These are phyloP conservation scores for Portunus trituberculatus DNA, from an alignment of 1,140 invertebrate species.

Conservation along the genomic window DNA sequence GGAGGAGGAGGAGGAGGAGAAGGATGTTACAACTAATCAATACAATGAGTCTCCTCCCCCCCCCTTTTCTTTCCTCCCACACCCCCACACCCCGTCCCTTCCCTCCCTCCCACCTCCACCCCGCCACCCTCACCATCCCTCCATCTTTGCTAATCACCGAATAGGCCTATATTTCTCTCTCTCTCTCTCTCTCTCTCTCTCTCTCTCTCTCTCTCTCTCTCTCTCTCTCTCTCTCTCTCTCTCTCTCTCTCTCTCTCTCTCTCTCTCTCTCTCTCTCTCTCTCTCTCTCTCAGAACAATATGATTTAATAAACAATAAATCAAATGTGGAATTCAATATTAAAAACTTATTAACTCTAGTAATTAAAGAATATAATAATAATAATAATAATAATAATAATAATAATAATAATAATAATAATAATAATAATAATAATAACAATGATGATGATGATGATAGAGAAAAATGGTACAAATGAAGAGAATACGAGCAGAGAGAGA, in stretches of 20 bases:
- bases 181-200: neutral
- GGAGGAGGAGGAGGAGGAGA: neutral
- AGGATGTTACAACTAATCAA: slow-evolving; percentile 23
- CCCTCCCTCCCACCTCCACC: neutral
- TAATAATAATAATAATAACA: neutral
- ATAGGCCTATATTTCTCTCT: slow-evolving; percentile 2
- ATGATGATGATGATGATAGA: neutral
- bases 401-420: too few species aligned
- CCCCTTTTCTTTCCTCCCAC: neutral
- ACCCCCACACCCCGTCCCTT: neutral
- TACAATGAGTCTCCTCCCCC: neutral
- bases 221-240: too few species aligned
- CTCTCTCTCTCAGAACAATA: too few species aligned
- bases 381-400: too few species aligned
- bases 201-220: too few species aligned
- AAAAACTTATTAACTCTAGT: too few species aligned
- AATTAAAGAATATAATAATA: too few species aligned
- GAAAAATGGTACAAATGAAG: neutral
- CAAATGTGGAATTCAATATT: too few species aligned
- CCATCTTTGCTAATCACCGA: slow-evolving; percentile 20
- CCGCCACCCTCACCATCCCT: neutral
- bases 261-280: neutral
- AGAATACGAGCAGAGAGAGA: neutral
- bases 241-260: neutral
- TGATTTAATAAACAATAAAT: too few species aligned